Percentiles rank a stretch among this genome's conserved stretches.
phyloP scores from a whole-genome alignment of 2,113 vertebrate genomes.

The Chaetodon auriga region DNA sequence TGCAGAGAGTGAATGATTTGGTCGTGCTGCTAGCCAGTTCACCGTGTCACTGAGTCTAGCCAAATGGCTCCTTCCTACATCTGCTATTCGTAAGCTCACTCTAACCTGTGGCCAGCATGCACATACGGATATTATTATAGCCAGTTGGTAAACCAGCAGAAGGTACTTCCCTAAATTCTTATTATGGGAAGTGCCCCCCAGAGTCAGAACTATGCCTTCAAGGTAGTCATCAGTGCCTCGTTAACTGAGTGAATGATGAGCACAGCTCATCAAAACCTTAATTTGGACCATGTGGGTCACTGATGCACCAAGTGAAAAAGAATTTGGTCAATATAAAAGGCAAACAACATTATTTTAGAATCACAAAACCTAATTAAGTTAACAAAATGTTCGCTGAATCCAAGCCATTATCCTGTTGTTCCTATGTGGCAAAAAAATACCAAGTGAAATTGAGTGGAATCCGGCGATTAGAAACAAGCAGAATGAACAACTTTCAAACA shows the following conservation, averaged over 20 bases:
- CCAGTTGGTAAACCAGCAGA: slow-evolving; percentile 66
- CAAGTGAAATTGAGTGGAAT: background rate
- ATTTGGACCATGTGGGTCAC: slow-evolving; percentile 53
- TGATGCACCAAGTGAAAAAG: slow-evolving; percentile 6
- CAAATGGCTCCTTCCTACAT: slow-evolving; percentile 74
- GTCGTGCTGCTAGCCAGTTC: slow-evolving; percentile 70
- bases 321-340: slow-evolving; percentile 22
- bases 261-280: slow-evolving; percentile 56
- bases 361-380: slow-evolving; percentile 5
- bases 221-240: slow-evolving; percentile 26
- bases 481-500: background rate
- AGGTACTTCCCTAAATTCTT: slow-evolving; percentile 59
- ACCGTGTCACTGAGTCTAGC: slow-evolving; percentile 66
- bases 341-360: slow-evolving; percentile 19
- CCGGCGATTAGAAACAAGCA: background rate
- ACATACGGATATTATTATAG: slow-evolving; percentile 73
- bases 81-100: slow-evolving; percentile 72
- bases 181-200: slow-evolving; percentile 61
- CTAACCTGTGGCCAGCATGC: slow-evolving; percentile 68
- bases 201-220: slow-evolving; percentile 47
- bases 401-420: slow-evolving; percentile 9
- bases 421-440: background rate
- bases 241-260: slow-evolving; percentile 51
- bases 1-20: slow-evolving; percentile 59
- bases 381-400: background rate